phyloP scores from a whole-genome alignment of 2,113 vertebrate genomes.

The Neomonachus schauinslandi region DNA sequence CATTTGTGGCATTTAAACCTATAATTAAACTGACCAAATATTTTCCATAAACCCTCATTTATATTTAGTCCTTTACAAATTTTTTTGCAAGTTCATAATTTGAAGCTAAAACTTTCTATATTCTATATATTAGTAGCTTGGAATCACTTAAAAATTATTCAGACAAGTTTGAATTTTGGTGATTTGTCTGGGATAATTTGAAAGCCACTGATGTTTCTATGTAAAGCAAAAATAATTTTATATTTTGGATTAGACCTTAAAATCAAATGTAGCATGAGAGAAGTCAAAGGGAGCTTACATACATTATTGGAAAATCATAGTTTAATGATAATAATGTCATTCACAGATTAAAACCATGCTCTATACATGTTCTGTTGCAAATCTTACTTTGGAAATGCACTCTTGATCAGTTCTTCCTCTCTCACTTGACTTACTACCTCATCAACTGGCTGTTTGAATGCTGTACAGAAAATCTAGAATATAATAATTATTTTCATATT shows the following conservation, averaged over 20 bases:
- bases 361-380: not conserved
- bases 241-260: constrained; percentile 33
- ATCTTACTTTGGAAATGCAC: constrained; percentile 46
- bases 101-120: constrained; percentile 61
- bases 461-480: not conserved
- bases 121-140: constrained; percentile 27
- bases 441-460: not conserved
- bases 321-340: constrained; percentile 29
- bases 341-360: constrained; percentile 36
- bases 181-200: constrained; percentile 55
- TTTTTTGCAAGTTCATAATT: constrained; percentile 55
- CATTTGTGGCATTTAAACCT: constrained; percentile 55
- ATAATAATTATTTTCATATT: not conserved
- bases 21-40: constrained; percentile 63
- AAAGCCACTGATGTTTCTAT: constrained; percentile 53
- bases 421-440: not conserved
- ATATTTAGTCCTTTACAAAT: constrained; percentile 50
- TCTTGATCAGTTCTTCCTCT: not conserved
- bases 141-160: constrained; percentile 60
- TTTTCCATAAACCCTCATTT: constrained; percentile 66
- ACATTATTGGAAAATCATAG: constrained; percentile 17
- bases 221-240: constrained; percentile 33
- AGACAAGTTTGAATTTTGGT: constrained; percentile 49
- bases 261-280: constrained; percentile 15
- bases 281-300: not conserved